Evolutionary conservation across 1,140 invertebrate genomes (phyloP), one percentile per base, ranked within the genome.

Genomic region (Scaptomyza hsui): DNA sequence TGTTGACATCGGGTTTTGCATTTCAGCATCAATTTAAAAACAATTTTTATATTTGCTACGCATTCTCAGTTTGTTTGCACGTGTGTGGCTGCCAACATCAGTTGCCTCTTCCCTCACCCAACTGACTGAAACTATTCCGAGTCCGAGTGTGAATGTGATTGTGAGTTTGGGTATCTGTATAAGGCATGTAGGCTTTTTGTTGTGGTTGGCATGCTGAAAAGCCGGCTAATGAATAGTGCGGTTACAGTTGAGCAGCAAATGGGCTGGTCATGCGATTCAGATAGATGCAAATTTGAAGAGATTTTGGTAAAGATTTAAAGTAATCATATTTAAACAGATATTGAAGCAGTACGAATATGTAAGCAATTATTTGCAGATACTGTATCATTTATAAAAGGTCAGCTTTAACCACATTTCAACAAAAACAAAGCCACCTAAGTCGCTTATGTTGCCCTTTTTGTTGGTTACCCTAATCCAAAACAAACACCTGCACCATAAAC

Each of bases 401-500:
- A 39, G 9, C 6, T 9, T 45, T 24, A 44, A 45, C 18, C 39
- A 26, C 18, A 44, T 53, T 53, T 37, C 4, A 3, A 12, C 3
- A 12, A 32, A 47, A 16, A 18, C 39, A n/a, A 18, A 42, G 18
- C 4, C 35, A 51, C 18, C 6, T 12, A 16, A 10, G 35, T 37
- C 59, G 24, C 16, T 39, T 39, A 72, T 41, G 56, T 78, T 57
- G 57, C 67, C 19, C n/a, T 19, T 19, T 51, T 45, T 53, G 32
- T 32, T 13, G 72, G 44, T 52, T 65, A 42, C 26, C 16, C 42
- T 71, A 77, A 86, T 81, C 69, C 81, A 78, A 74, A 78, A 57
- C 70, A 67, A 81, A 75, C 82, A 88, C 81, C 81, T 86, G 82
- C 49, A 65, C 57, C 82, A 88, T 81, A 86, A 86, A 86, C 74